phyloP scores from a whole-genome alignment of 2,888 invertebrate species.

The Tetragnatha montana region DNA sequence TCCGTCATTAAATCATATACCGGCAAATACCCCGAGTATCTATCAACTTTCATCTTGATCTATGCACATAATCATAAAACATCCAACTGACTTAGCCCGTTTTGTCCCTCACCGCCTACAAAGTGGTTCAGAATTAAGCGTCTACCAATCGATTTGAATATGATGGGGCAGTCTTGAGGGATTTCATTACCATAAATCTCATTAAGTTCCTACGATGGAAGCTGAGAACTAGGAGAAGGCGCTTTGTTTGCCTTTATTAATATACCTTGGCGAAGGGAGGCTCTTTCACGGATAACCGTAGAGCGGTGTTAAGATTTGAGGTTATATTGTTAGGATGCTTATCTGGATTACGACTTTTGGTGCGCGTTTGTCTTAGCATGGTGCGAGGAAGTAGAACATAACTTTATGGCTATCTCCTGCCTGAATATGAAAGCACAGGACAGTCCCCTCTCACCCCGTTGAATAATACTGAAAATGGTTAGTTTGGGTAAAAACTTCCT shows the following conservation, averaged over 20 bases:
- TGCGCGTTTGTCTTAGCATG: constrained; percentile 1
- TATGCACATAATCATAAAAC: constrained; percentile 60
- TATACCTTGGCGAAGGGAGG: constrained; percentile 57
- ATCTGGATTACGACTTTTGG: constrained; percentile 19
- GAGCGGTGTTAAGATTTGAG: constrained; percentile 46
- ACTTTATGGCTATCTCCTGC: too few relatives aligned
- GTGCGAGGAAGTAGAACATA: too few relatives aligned
- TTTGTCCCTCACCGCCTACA: constrained; percentile 56
- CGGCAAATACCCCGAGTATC: constrained; percentile 41
- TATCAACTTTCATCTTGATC: constrained; percentile 56
- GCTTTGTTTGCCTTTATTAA: constrained; percentile 69
- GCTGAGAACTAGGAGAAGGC: constrained; percentile 56
- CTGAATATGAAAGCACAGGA: too few relatives aligned
- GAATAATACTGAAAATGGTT: too few relatives aligned
- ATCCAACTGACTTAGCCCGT: constrained; percentile 47
- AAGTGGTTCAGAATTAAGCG: constrained; percentile 65
- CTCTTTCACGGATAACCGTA: constrained; percentile 52
- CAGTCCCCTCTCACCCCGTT: too few relatives aligned
- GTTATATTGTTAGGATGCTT: constrained; percentile 55
- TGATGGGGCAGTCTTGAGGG: constrained; percentile 61
- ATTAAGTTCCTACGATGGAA: constrained; percentile 65
- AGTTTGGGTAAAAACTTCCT: too few relatives aligned
- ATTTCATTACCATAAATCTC: constrained; percentile 69
- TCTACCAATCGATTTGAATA: constrained; percentile 65
- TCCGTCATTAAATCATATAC: constrained; percentile 30